These are phyloP conservation scores for Cryptotermes secundus DNA, from an alignment of 1,140 invertebrate genomes.

Conservation along the genomic window DNA sequence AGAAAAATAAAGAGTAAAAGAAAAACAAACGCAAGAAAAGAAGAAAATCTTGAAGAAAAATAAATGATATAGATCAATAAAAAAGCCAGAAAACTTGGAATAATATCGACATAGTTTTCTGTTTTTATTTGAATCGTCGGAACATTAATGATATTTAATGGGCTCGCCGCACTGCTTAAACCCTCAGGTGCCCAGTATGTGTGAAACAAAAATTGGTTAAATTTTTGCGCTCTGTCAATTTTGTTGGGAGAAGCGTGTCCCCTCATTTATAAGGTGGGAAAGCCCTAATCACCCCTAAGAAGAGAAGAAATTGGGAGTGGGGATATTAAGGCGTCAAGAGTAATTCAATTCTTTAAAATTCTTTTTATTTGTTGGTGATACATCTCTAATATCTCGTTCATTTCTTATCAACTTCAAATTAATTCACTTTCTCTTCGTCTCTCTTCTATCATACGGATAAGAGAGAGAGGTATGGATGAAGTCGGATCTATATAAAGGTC, in stretches of 20 bases:
- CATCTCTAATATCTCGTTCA: background rate
- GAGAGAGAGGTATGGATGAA: background rate
- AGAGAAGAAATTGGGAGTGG: background rate
- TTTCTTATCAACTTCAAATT: constrained; percentile 14
- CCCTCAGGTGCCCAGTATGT: background rate
- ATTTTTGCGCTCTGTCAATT: background rate
- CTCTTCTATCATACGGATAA: background rate
- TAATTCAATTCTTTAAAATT: constrained; percentile 6
- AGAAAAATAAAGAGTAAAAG: no score
- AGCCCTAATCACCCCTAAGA: background rate
- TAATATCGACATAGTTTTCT: background rate
- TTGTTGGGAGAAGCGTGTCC: background rate
- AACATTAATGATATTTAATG: background rate
- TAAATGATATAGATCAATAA: no score
- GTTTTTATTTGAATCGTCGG: background rate
- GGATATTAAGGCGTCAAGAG: background rate
- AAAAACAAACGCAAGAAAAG: no score
- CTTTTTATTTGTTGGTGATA: background rate
- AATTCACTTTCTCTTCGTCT: constrained; percentile 17
- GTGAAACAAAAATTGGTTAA: background rate
- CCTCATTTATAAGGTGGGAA: background rate
- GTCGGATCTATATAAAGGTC: background rate
- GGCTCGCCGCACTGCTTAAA: background rate
- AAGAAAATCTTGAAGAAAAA: no score
- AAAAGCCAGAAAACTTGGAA: no score